These are phyloP conservation scores for Halichondria panicea DNA, from an alignment of 37 sponge, comb jelly and placozoan genomes.

Conservation along the genomic window DNA sequence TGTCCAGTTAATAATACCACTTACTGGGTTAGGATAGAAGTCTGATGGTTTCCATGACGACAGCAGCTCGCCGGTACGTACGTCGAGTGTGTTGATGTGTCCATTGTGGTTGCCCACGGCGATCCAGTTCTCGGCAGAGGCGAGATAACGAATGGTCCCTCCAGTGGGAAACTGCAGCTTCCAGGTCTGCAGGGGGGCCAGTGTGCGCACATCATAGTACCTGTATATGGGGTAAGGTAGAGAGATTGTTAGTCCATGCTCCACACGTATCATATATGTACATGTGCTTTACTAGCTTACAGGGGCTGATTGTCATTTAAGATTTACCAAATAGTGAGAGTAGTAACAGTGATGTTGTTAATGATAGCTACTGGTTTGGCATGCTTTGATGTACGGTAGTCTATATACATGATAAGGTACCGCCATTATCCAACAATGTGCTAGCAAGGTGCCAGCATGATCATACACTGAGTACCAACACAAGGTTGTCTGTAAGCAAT, in stretches of 20 bases:
- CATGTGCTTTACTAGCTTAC: too few relatives aligned
- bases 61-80: conserved; percentile 64
- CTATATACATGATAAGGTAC: not conserved
- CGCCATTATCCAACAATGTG: too few relatives aligned
- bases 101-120: conserved; percentile 61
- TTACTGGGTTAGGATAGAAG: conserved; percentile 15
- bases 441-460: too few relatives aligned
- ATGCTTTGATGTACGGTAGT: not conserved
- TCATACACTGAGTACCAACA: too few relatives aligned
- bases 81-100: conserved; percentile 49
- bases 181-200: conserved; percentile 49
- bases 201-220: conserved; percentile 55
- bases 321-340: not conserved
- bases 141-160: conserved; percentile 40
- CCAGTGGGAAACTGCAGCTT: conserved; percentile 48
- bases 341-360: not conserved
- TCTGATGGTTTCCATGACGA: conserved; percentile 61
- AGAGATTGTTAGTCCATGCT: too few relatives aligned
- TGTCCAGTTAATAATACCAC: not conserved
- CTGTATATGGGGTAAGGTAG: conserved; percentile 8
- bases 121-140: conserved; percentile 56
- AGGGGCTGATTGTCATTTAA: not conserved
- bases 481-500: too few relatives aligned
- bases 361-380: too few relatives aligned
- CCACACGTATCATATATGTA: too few relatives aligned